These are phyloP conservation scores for Glossophaga mutica DNA, from an alignment of 2,797 vertebrate species.

Conservation along the genomic window DNA sequence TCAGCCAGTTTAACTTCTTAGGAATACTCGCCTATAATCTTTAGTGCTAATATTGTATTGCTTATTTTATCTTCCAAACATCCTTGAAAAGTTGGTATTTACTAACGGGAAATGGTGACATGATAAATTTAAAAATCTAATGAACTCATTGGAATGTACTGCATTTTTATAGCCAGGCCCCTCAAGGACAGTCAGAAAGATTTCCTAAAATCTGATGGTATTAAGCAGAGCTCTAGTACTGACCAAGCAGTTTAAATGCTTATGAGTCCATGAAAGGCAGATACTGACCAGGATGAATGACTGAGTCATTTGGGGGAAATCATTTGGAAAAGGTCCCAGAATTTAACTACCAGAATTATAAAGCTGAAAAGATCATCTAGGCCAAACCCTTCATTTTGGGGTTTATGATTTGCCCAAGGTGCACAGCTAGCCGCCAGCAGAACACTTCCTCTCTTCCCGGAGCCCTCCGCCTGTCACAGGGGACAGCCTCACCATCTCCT, in stretches of 20 bases:
- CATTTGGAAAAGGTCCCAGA: not conserved
- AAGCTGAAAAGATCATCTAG: not conserved
- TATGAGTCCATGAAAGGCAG: not conserved
- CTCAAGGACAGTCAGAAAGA: slow-evolving; percentile 18
- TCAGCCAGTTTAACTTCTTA: not conserved
- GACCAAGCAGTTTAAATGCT: not conserved
- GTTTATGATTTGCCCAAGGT: not conserved
- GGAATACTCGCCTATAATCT: not conserved
- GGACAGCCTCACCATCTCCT: not conserved
- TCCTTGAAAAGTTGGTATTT: slow-evolving; percentile 36
- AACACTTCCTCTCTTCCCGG: not conserved
- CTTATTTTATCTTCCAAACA: slow-evolving; percentile 7
- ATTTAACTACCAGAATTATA: not conserved
- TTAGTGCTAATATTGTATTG: not conserved
- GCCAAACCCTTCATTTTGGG: not conserved
- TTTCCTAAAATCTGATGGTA: not conserved
- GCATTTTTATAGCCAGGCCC: not conserved
- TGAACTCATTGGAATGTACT: slow-evolving; percentile 16
- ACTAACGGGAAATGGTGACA: not conserved
- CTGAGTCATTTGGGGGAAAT: slow-evolving; percentile 3
- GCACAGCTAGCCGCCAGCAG: not conserved
- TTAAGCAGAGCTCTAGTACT: not conserved
- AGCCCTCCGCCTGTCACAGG: not conserved
- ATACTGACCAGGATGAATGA: not conserved
- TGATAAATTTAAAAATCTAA: not conserved